Evolutionary conservation across 2,888 invertebrate species (phyloP).

Genomic region (Hypercompe scribonia): DNA sequence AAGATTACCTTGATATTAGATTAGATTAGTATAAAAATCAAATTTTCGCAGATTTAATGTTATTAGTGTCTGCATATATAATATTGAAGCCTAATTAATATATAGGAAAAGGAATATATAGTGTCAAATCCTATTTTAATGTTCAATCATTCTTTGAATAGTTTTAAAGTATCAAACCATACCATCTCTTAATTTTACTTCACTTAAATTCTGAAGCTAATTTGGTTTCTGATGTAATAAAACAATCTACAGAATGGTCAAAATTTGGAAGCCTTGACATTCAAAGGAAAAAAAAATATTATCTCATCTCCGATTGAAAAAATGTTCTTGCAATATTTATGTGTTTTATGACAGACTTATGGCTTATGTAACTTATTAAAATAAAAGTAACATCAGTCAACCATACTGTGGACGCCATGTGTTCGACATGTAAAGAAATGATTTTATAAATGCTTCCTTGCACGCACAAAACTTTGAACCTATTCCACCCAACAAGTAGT

Average conservation of each 20-base stretch:
- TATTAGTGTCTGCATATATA: neutral
- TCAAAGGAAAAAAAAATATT: neutral
- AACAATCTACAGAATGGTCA: neutral
- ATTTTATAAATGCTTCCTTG: no score
- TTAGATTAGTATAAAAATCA: neutral
- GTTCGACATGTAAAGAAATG: no score
- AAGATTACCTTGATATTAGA: neutral
- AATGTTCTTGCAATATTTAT: neutral
- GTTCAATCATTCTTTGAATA: no score
- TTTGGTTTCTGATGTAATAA: neutral
- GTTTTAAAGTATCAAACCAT: no score
- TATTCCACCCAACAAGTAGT: neutral
- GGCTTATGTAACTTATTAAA: neutral
- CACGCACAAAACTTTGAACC: neutral
- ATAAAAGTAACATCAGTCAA: neutral
- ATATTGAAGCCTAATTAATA: neutral
- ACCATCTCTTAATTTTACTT: no score
- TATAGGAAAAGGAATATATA: no score
- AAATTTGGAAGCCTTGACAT: neutral
- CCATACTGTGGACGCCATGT: neutral
- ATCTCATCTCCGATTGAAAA: neutral
- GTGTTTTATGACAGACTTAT: no score
- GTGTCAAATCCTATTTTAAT: no score
- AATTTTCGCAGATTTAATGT: neutral
- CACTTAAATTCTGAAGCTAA: neutral